Percentiles rank a stretch among this genome's conserved stretches.
These are phyloP conservation scores for Chloropsis hardwickii DNA, from an alignment of 2,113 vertebrate species.

Conservation along the genomic window DNA sequence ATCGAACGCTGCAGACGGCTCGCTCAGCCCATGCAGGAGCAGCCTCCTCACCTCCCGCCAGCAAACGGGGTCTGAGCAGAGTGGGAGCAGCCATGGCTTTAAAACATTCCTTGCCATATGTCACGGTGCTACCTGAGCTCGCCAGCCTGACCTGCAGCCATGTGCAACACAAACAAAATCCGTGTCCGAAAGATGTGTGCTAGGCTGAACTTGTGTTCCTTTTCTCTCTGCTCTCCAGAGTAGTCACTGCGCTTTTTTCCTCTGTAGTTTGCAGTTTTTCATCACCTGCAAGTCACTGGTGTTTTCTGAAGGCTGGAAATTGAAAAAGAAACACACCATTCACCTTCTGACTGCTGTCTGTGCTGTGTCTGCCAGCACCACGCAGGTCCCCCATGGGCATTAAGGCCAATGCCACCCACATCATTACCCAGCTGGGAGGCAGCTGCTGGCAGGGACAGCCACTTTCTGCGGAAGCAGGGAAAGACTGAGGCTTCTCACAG, in stretches of 20 bases:
- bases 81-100: not conserved
- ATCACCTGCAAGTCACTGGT: not conserved
- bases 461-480: not conserved
- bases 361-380: not conserved
- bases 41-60: not conserved
- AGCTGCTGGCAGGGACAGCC: not conserved
- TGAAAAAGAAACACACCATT: not conserved
- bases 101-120: not conserved
- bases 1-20: not conserved
- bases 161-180: not conserved
- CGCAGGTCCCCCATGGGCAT: rapidly evolving
- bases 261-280: not conserved
- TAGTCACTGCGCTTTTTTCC: rapidly evolving
- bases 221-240: not conserved
- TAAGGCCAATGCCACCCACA: not conserved
- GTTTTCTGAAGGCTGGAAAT: not conserved
- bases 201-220: not conserved
- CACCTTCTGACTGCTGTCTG: not conserved
- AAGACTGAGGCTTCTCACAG: not conserved
- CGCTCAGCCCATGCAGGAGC: not conserved
- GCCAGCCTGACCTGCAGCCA: not conserved
- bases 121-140: not conserved
- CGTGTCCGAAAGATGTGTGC: rapidly evolving
- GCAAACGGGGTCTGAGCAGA: not conserved
- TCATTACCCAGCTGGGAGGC: not conserved